Evolutionary conservation across 1,140 invertebrate genomes (phyloP).

Genomic region (Orchesella cincta): DNA sequence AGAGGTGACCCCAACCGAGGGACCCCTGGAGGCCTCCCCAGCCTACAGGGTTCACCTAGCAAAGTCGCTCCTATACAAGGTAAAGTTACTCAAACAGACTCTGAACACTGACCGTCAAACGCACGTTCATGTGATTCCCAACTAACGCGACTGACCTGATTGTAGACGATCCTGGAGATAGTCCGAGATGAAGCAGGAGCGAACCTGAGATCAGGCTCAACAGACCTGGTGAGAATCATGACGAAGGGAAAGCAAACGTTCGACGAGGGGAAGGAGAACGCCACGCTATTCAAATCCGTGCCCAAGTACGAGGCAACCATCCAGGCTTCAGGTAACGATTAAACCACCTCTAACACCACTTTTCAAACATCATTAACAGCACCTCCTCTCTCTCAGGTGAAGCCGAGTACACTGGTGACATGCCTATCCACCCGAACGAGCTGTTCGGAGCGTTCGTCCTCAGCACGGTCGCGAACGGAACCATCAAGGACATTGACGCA

Average conservation of each 20-base stretch:
- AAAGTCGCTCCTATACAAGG: conserved; percentile 74
- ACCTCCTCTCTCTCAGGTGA: conserved; percentile 60
- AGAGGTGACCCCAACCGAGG: conserved; percentile 67
- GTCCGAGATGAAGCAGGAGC: conserved; percentile 43
- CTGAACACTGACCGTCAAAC: too few relatives aligned
- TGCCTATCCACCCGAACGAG: conserved; percentile 62
- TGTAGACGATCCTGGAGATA: conserved; percentile 51
- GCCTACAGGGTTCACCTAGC: conserved; percentile 67
- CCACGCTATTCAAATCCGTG: conserved; percentile 57
- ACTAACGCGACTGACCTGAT: neutral
- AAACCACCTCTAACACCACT: conserved; percentile 46
- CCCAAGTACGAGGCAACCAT: conserved; percentile 57
- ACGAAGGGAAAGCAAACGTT: conserved; percentile 56
- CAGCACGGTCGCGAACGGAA: conserved; percentile 60
- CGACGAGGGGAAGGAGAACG: conserved; percentile 54
- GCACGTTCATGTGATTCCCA: too few relatives aligned
- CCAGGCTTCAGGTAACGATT: conserved; percentile 53
- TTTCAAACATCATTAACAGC: neutral
- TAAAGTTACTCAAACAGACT: conserved; percentile 51
- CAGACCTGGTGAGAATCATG: conserved; percentile 45
- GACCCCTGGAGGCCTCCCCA: conserved; percentile 66
- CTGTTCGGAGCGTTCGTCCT: conserved; percentile 69
- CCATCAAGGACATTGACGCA: conserved; percentile 62
- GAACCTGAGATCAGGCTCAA: conserved; percentile 37
- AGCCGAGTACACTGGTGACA: conserved; percentile 69